Conservation (phyloP, 2,113 vertebrate species). For the Noturus placidus region DNA sequence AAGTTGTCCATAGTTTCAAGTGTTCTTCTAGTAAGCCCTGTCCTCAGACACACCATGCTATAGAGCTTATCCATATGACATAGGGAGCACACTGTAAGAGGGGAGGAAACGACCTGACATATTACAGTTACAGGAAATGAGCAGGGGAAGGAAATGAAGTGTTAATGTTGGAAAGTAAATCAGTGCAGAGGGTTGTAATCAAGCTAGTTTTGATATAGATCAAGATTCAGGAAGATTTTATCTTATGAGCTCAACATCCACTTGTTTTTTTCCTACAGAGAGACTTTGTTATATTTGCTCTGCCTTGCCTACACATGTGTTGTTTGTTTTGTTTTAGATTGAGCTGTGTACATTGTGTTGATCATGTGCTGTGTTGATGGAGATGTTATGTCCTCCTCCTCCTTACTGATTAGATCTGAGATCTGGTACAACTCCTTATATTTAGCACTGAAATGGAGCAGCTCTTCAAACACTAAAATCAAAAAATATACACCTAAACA, state of each 20-base stretch:
- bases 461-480: constrained; percentile 53
- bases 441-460: constrained; percentile 60
- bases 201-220: not conserved
- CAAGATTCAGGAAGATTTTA: not conserved
- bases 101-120: not conserved
- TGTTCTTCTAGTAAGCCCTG: constrained; percentile 45
- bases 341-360: not conserved
- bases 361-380: constrained; percentile 12
- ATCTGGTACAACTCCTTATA: constrained; percentile 48
- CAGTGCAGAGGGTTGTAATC: constrained; percentile 18
- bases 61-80: constrained; percentile 44
- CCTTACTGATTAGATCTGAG: constrained; percentile 28
- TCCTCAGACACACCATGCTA: constrained; percentile 25
- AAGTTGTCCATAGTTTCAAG: constrained; percentile 53
- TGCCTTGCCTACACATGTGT: not conserved
- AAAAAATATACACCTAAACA: not conserved
- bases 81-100: constrained; percentile 6
- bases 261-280: not conserved
- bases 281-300: not conserved
- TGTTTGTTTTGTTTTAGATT: not conserved
- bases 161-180: not conserved
- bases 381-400: constrained; percentile 4
- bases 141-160: constrained; percentile 46
- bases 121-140: constrained; percentile 42
- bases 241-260: not conserved